Conservation (phyloP, 2,888 invertebrate genomes). For the Ectemnius lituratus region DNA sequence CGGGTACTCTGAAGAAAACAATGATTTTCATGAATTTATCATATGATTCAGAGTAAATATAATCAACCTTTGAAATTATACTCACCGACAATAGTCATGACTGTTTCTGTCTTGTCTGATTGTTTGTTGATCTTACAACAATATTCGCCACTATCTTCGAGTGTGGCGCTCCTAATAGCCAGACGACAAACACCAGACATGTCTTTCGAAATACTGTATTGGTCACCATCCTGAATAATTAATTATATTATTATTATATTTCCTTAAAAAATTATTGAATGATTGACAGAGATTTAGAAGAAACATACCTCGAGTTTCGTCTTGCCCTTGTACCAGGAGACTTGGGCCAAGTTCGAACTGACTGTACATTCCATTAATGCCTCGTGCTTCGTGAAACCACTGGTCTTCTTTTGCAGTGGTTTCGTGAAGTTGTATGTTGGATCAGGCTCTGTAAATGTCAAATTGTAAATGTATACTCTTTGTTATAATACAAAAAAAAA, state of each 20-base stretch:
- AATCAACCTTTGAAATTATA: slow-evolving; percentile 33
- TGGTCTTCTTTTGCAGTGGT: slow-evolving; percentile 91
- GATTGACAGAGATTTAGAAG: background rate
- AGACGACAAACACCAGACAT: slow-evolving; percentile 94
- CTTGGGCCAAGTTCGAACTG: slow-evolving; percentile 94
- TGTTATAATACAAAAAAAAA: background rate
- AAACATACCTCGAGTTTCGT: slow-evolving; percentile 82
- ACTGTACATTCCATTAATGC: slow-evolving; percentile 94
- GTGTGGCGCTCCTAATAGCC: slow-evolving; percentile 88
- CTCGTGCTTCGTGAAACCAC: slow-evolving; percentile 95
- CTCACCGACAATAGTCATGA: slow-evolving; percentile 88
- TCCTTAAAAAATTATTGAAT: slow-evolving; percentile 10
- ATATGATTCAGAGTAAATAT: background rate
- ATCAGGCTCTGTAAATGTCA: slow-evolving; percentile 86
- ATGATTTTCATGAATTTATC: background rate
- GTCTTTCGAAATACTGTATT: slow-evolving; percentile 94
- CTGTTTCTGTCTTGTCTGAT: slow-evolving; percentile 90
- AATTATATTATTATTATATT: slow-evolving; percentile 20
- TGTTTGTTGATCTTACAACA: slow-evolving; percentile 93
- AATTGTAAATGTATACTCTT: background rate
- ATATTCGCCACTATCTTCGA: slow-evolving; percentile 94
- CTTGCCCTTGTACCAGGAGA: slow-evolving; percentile 95
- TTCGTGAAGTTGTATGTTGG: slow-evolving; percentile 96
- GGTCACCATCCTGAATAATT: slow-evolving; percentile 84
- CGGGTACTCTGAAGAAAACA: slow-evolving; percentile 86